Conservation (phyloP, 2,888 invertebrate genomes). For the Lithophane socia region DNA sequence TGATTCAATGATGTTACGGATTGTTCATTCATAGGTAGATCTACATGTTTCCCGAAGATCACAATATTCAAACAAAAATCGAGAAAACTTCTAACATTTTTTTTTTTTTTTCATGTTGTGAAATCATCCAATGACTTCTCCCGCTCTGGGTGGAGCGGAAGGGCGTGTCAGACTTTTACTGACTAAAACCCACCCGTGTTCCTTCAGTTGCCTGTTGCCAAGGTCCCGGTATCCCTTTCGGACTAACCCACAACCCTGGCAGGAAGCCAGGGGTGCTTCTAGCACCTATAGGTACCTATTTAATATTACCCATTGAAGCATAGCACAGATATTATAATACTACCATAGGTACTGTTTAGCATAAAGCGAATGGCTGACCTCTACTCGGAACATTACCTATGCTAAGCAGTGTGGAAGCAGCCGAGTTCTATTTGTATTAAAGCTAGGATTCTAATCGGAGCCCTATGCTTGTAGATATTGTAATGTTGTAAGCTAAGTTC, state of each 20-base stretch:
- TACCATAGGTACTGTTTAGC: constrained; percentile 51
- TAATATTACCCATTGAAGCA: constrained; percentile 48
- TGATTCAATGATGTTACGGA: not conserved
- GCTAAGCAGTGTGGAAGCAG: constrained; percentile 57
- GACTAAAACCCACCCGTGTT: no score
- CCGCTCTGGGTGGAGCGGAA: no score
- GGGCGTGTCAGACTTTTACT: no score
- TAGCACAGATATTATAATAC: no score
- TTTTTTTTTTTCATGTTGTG: no score
- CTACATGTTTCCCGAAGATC: not conserved
- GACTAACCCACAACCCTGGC: no score
- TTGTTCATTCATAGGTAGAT: not conserved
- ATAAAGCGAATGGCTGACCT: constrained; percentile 59
- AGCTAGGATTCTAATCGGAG: constrained; percentile 45
- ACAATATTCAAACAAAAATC: not conserved
- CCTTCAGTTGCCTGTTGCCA: no score
- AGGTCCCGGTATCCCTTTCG: no score
- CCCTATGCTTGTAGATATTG: constrained; percentile 34
- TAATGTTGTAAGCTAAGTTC: constrained; percentile 3
- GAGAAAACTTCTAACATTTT: not conserved
- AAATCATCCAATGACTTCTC: no score
- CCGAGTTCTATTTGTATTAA: constrained; percentile 55
- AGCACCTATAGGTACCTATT: no score
- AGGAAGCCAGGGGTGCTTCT: no score
- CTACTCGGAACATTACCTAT: constrained; percentile 47